Evolutionary conservation across 2,797 vertebrate genomes (phyloP), one percentile per base, ranked within the genome.

Genomic region (Yasuhikotakia modesta): DNA sequence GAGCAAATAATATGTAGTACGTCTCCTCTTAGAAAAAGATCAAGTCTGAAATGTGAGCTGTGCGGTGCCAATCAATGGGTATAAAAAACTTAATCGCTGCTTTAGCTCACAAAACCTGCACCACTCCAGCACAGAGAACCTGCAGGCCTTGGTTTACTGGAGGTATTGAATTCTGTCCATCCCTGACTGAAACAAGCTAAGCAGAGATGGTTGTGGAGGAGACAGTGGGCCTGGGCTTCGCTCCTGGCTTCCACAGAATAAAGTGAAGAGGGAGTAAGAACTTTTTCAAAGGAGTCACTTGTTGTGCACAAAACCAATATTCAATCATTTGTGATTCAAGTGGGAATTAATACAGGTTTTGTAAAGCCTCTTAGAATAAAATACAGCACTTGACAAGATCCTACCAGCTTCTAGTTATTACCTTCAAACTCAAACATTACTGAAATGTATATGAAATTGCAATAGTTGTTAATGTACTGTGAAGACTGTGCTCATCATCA

Each of bases 261-360:
- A 70, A 64, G 19, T 32, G 24, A 48, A 48, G 22, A 19, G 21
- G 12, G 27, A 70, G 11, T 4, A 4, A n/a, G 14, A 4, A 57
- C 70, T 68, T 57, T 24, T 61, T 67, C 32, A 66, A 60, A 74
- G 67, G 21, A 52, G 32, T 60, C 45, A 17, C 24, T 77, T 14
- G 53, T 60, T 66, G 50, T 22, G 13, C 16, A 70, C 70, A 68
- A 73, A 75, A 72, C 71, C 72, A 79, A 82, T 78, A 69, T 57
- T 71, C 57, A 78, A 79, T 82, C 66, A 82, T 73, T 79, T 50
- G 70, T 77, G 39, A 79, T 81, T 81, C 71, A 81, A 69, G 65
- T 79, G 43, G 19, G 46, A 70, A 72, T 76, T 65, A 72, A n/a
- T 17, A 35, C 12, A 19, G 6, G 21, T 79, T 82, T 82, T 76